Percentiles rank a stretch among this genome's conserved stretches.
phyloP scores from a whole-genome alignment of 2,888 invertebrate genomes.

The Papilio demoleus region DNA sequence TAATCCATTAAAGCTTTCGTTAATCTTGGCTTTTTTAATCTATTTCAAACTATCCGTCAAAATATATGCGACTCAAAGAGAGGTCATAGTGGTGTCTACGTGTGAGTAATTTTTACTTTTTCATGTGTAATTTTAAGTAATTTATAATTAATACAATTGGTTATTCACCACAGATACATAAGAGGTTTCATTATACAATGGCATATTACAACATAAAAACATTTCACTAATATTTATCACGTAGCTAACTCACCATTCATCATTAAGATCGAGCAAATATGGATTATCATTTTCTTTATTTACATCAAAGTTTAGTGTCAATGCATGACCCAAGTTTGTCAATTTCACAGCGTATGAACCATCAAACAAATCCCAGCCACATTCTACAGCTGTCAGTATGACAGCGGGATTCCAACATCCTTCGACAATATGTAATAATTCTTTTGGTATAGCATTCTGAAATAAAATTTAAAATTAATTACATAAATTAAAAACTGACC shows the following conservation, averaged over 20 bases:
- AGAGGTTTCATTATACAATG: too few relatives aligned
- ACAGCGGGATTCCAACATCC: constrained; percentile 91
- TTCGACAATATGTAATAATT: constrained; percentile 88
- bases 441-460: constrained; percentile 86
- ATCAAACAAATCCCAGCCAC: constrained; percentile 95
- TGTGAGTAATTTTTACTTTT: too few relatives aligned
- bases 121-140: too few relatives aligned
- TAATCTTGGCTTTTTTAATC: too few relatives aligned
- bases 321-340: constrained; percentile 87
- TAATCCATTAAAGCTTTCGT: too few relatives aligned
- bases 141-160: too few relatives aligned
- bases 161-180: too few relatives aligned
- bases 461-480: constrained; percentile 41
- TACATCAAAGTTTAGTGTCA: constrained; percentile 84
- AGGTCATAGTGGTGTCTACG: too few relatives aligned
- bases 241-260: constrained; percentile 76
- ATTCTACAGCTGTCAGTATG: constrained; percentile 87
- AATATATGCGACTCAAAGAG: too few relatives aligned
- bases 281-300: constrained; percentile 55
- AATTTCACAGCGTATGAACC: constrained; percentile 90
- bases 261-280: constrained; percentile 84
- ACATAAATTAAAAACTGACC: not conserved
- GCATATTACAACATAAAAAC: too few relatives aligned
- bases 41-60: too few relatives aligned
- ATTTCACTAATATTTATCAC: too few relatives aligned